Conservation (phyloP, 2,888 invertebrate species). For the Drosophila kuntzei region DNA sequence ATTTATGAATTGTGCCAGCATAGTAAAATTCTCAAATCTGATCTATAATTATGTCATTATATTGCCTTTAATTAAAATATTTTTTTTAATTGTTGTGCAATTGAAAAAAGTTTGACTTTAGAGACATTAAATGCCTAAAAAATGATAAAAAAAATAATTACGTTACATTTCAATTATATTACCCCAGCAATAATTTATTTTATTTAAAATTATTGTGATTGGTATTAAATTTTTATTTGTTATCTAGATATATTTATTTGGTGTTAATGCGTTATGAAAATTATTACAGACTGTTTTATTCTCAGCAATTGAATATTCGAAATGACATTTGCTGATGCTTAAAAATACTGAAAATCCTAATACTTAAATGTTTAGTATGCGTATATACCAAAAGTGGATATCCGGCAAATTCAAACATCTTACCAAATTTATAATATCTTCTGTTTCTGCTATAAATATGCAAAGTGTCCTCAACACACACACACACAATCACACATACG, state of each 20-base stretch:
- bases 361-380: slow-evolving; percentile 10
- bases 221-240: too few species aligned
- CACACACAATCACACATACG: slow-evolving; percentile 7
- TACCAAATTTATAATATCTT: slow-evolving; percentile 44
- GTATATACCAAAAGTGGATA: slow-evolving; percentile 13
- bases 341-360: slow-evolving; percentile 2
- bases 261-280: neutral
- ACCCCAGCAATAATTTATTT: too few species aligned
- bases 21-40: too few species aligned
- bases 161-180: too few species aligned
- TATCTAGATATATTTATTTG: too few species aligned
- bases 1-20: too few species aligned
- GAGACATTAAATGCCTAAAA: too few species aligned
- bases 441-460: slow-evolving; percentile 47
- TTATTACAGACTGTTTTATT: neutral
- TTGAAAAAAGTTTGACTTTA: too few species aligned
- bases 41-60: too few species aligned
- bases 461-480: slow-evolving; percentile 35
- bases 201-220: neutral
- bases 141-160: too few species aligned
- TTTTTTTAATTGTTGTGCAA: too few species aligned
- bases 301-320: neutral
- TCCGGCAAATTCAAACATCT: slow-evolving; percentile 27
- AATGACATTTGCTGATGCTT: neutral
- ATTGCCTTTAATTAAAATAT: neutral